Base-by-base conservation (phyloP, 1,140 invertebrate species). In the Himalopsyche phryganea region DNA sequence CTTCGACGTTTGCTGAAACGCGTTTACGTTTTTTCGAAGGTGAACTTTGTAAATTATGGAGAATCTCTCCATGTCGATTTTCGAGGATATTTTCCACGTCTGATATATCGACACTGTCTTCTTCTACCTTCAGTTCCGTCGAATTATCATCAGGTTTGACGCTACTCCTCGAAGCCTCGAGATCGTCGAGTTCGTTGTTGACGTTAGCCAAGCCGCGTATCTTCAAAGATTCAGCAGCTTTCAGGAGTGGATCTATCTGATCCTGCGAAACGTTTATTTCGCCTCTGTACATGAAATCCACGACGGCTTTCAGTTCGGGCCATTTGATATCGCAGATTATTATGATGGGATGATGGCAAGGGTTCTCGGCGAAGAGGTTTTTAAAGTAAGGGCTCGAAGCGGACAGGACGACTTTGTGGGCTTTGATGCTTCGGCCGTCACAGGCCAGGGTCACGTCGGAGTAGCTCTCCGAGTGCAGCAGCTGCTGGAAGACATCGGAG, bases 361-460 rank as follows among this genome's bases (percentile, higher is more conserved):
- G 91, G 71, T 94, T 94, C 61, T 94, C 91, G 78, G 89, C 90
- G 75, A 95, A 91, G 40, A 96, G 77, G 5, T 85, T 81, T 73
- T 94, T 91, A 75, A 95, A 94, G 75, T 94, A 96, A 1, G 92
- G 91, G 63, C 89, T 92, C 77, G 92, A 94, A 13, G 92, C 92
- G 4, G 91, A 93, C 40, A 96, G 74, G 1, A 96, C 90, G 83
- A 95, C 90, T 69, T 93, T 93, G 79, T 96, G 92, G 2, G 92
- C 92, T 71, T 94, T 94, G 55, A 96, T 84, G 50, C 87, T 91
- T 66, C 90, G 86, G 0, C 92, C 92, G 64, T 95, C 92, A 75
- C 91, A 94, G 32, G 92, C 90, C 14, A 95, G 75, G 6, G 92
- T 95, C 44, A 94, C 92, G 74, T 96, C 92, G 48, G 94, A 92